Conservation (phyloP, 1,140 invertebrate species). For the Zaprionus inermis region DNA sequence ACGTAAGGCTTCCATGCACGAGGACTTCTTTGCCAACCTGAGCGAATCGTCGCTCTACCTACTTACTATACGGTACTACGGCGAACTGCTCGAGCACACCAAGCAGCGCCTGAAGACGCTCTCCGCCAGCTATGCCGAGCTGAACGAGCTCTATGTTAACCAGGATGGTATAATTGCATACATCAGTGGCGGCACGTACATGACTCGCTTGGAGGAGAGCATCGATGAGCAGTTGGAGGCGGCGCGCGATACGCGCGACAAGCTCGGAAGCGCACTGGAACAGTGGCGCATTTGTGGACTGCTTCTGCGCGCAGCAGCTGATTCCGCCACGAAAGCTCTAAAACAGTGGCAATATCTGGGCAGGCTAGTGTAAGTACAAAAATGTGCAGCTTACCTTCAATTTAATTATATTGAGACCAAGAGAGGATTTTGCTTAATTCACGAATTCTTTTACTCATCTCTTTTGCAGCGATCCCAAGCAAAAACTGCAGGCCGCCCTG, state of each 20-base stretch:
- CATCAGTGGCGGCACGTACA: conserved; percentile 79
- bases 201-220: conserved; percentile 75
- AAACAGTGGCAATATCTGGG: conserved; percentile 69
- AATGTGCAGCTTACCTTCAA: not conserved
- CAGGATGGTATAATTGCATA: conserved; percentile 82
- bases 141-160: conserved; percentile 76
- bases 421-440: not conserved
- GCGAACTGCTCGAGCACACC: conserved; percentile 73
- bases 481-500: conserved; percentile 67
- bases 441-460: not conserved
- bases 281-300: conserved; percentile 82
- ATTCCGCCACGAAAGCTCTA: conserved; percentile 67
- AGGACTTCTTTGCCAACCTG: conserved; percentile 83
- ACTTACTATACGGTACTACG: conserved; percentile 70
- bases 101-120: conserved; percentile 66
- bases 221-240: conserved; percentile 76
- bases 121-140: conserved; percentile 65
- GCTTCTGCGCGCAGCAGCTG: conserved; percentile 66
- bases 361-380: conserved; percentile 55
- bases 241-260: conserved; percentile 78
- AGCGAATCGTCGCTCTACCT: conserved; percentile 76
- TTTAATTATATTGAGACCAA: no score
- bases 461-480: conserved; percentile 64
- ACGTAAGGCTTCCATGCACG: conserved; percentile 82
- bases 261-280: conserved; percentile 75